Conservation (phyloP, 2,888 invertebrate genomes). For the Calliopum simillimum region DNA sequence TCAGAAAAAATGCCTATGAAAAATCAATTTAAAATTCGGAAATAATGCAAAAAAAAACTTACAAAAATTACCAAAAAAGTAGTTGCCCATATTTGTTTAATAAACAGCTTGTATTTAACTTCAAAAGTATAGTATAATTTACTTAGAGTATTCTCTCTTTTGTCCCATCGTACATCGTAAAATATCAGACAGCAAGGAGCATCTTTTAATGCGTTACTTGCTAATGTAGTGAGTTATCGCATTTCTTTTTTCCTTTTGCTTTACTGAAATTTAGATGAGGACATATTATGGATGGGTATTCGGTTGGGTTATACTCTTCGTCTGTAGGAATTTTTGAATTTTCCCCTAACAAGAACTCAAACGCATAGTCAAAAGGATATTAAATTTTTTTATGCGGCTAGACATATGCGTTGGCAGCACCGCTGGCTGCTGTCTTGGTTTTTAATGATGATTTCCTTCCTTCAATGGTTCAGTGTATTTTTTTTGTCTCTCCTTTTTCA, state of each 20-base stretch:
- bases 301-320: not conserved
- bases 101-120: no score
- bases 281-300: not conserved
- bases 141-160: no score
- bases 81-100: no score
- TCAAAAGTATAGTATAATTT: no score
- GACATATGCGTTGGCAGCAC: conserved; percentile 24
- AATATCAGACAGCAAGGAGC: conserved; percentile 5
- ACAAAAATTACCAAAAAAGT: no score
- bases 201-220: not conserved
- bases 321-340: not conserved
- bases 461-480: no score
- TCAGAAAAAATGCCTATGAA: no score
- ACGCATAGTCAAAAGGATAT: conserved; percentile 12
- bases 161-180: not conserved
- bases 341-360: not conserved
- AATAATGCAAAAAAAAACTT: no score
- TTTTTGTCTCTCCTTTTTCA: no score
- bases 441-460: no score
- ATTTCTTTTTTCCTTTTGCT: not conserved
- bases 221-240: conserved; percentile 2
- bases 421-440: not conserved
- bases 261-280: no score
- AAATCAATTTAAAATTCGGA: no score
- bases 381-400: conserved; percentile 23